Conservation (phyloP, 2,888 invertebrate genomes). For the Pristionchus japonicus region DNA sequence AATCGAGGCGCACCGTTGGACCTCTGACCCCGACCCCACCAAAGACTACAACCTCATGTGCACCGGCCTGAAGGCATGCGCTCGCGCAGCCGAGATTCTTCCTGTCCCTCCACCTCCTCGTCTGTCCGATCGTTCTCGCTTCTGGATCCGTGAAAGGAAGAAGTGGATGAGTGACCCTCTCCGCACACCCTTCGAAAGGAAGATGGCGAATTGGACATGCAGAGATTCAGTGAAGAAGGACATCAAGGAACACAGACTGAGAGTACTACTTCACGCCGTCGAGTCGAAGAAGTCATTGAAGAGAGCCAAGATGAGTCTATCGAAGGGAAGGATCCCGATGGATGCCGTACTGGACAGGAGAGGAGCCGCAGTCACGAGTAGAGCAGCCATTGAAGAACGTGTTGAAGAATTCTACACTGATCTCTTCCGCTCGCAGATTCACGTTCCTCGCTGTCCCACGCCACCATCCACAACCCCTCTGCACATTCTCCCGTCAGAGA, state of each 20-base stretch:
- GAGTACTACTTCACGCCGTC: neutral
- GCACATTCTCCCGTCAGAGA: constrained; percentile 31
- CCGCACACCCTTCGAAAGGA: neutral
- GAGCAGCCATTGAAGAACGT: neutral
- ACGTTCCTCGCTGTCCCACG: neutral
- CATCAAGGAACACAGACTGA: neutral
- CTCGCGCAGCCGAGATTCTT: no score
- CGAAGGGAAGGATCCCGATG: neutral
- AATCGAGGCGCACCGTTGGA: no score
- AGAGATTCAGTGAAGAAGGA: neutral
- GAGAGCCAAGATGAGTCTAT: neutral
- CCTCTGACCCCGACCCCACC: no score
- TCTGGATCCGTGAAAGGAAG: neutral
- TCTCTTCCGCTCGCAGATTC: neutral
- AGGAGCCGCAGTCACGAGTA: neutral
- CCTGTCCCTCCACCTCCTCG: no score
- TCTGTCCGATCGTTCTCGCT: no score
- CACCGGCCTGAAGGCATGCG: no score
- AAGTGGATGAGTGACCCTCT: neutral
- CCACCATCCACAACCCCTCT: neutral
- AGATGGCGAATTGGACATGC: neutral
- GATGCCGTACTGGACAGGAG: neutral
- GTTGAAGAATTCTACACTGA: constrained; percentile 23
- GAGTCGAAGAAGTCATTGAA: constrained; percentile 11
- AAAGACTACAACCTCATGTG: no score